Evolutionary conservation across 2,113 vertebrate species (phyloP), one percentile per base, ranked within the genome.

Genomic region (Ammodytes marinus): DNA sequence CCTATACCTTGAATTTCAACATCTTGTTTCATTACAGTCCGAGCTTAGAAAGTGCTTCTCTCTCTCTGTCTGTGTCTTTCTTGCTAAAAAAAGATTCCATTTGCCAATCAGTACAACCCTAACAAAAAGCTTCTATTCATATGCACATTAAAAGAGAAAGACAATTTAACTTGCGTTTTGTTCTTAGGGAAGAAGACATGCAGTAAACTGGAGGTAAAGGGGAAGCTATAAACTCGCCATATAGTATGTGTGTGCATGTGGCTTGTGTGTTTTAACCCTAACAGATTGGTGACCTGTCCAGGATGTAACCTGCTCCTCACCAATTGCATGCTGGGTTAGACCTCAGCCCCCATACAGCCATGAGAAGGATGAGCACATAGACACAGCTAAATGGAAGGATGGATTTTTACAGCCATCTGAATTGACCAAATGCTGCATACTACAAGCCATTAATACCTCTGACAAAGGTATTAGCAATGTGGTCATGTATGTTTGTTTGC

Each of bases 1-100:
- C 88, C 88, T 84, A 89, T 85, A 88, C 64, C 74, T 69, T 40
- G 58, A 50, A 49, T 86, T 82, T 27, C 27, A 27, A 27, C 27
- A 27, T 27, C 27, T 27, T 27, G 27, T 27, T 27, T 27, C 27
- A 27, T 27, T 27, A 27, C 27, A 27, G 27, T 27, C 27, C 27
- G 27, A 27, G 27, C 27, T 27, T 27, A 27, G 27, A 27, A 27
- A 27, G 27, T 27, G 27, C 27, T 27, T 27, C 27, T 27, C 27
- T 27, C 27, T 27, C 27, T 27, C 27, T 27, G 27, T 27, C 27
- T 27, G 27, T 27, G 27, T 27, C 27, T 27, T 27, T 27, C 27
- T 27, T 27, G 27, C 27, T 27, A 2, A 27, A 27, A 27, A 27
- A 27, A 27, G 27, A 27, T 27, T 27, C 27, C 27, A 27, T 27